phyloP scores from a whole-genome alignment of 2,888 invertebrate species.

The Penaeus monodon region DNA sequence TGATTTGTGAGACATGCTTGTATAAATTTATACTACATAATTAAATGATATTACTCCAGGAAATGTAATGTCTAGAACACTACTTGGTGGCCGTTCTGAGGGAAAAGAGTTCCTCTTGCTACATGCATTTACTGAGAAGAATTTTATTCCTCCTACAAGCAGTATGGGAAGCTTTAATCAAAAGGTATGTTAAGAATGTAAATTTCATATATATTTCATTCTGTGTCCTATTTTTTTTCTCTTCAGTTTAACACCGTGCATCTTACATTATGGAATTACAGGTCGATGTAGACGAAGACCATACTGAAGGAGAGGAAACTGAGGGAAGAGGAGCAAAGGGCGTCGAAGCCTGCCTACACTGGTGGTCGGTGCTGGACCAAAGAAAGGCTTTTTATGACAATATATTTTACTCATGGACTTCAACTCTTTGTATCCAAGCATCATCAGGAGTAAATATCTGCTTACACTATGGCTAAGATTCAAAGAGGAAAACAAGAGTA shows the following conservation, averaged over 20 bases:
- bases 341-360: constrained; percentile 87
- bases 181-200: constrained; percentile 25
- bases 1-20: not conserved
- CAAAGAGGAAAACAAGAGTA: constrained; percentile 66
- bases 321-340: constrained; percentile 69
- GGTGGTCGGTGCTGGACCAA: constrained; percentile 93
- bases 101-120: constrained; percentile 94
- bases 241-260: too few species aligned
- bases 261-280: not conserved
- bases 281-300: constrained; percentile 11
- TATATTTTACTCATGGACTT: constrained; percentile 97
- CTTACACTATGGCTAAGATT: constrained; percentile 81
- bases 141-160: constrained; percentile 93
- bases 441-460: constrained; percentile 99
- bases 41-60: constrained; percentile 68
- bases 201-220: too few species aligned
- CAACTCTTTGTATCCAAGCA: constrained; percentile 98
- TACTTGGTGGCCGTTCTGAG: constrained; percentile 93
- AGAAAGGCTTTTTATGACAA: constrained; percentile 97
- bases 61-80: constrained; percentile 90
- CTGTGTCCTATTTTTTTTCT: too few species aligned
- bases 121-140: constrained; percentile 93
- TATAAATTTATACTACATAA: not conserved
- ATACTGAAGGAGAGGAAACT: constrained; percentile 66
- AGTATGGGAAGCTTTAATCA: constrained; percentile 52